Conservation (phyloP, 53 echinoderm and acorn worm species). For the Crossaster papposus region DNA sequence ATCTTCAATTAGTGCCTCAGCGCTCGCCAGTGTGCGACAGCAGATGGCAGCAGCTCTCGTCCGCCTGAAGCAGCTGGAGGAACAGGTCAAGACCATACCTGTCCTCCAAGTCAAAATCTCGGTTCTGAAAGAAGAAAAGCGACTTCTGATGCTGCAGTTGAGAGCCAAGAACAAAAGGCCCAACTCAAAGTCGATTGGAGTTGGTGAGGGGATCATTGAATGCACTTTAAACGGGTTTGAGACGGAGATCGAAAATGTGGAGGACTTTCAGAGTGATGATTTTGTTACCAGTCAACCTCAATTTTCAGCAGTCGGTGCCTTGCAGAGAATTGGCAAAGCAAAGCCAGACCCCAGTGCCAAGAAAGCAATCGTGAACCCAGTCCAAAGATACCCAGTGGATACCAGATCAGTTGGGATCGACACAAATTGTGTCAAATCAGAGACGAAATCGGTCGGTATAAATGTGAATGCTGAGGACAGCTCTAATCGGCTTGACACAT, state of each 20-base stretch:
- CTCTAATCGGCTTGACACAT: neutral
- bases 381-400: constrained; percentile 57
- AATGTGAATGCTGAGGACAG: constrained; percentile 57
- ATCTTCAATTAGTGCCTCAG: constrained; percentile 76
- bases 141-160: constrained; percentile 92
- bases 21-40: constrained; percentile 82
- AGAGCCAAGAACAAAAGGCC: constrained; percentile 73
- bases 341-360: constrained; percentile 60
- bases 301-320: constrained; percentile 59
- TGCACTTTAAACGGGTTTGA: constrained; percentile 32
- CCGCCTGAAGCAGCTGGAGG: constrained; percentile 91
- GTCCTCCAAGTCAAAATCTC: constrained; percentile 91
- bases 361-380: constrained; percentile 80
- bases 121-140: constrained; percentile 95
- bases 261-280: constrained; percentile 9
- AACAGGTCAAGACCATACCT: constrained; percentile 92
- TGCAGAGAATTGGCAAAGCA: constrained; percentile 54
- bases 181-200: constrained; percentile 66
- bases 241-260: constrained; percentile 11
- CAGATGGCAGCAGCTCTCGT: constrained; percentile 92
- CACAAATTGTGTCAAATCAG: constrained; percentile 60
- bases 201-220: constrained; percentile 71
- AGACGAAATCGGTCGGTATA: constrained; percentile 75
- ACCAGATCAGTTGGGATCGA: constrained; percentile 81
- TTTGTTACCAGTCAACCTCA: constrained; percentile 23